Evolutionary conservation across 1,140 invertebrate genomes (phyloP).

Genomic region (Lamellibrachia luymesi): DNA sequence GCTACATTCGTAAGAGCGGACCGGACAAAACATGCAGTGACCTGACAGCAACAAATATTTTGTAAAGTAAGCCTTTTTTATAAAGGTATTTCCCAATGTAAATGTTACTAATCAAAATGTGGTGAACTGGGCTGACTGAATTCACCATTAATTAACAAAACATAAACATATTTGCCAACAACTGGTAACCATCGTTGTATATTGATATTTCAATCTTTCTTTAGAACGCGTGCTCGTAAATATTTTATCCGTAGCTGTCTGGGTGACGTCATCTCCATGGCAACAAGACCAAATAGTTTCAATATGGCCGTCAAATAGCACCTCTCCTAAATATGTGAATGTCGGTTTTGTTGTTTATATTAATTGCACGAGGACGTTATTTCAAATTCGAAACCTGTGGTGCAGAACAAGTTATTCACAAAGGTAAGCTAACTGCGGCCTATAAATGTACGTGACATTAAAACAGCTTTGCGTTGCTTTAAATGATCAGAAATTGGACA

Average conservation of each 20-base stretch:
- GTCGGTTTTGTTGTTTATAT: background rate
- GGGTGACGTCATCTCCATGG: conserved; percentile 13
- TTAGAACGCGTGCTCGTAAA: background rate
- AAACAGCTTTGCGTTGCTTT: background rate
- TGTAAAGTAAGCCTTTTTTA: background rate
- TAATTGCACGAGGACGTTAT: background rate
- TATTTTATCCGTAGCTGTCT: background rate
- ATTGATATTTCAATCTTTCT: background rate
- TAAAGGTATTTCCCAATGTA: background rate
- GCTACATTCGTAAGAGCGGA: too few species aligned
- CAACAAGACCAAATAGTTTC: conserved; percentile 13
- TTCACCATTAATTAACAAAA: background rate
- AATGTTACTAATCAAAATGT: background rate
- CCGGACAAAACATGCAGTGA: too few species aligned
- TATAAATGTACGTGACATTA: background rate
- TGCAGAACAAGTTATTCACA: background rate
- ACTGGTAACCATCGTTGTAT: background rate
- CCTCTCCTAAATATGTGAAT: background rate
- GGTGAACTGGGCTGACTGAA: background rate
- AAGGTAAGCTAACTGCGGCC: background rate
- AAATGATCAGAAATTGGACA: background rate
- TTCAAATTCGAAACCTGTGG: background rate
- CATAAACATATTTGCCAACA: background rate
- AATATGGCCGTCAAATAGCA: conserved; percentile 12
- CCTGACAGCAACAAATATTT: background rate